Conservation (phyloP, 2,888 invertebrate species). For the Latrodectus hesperus region DNA sequence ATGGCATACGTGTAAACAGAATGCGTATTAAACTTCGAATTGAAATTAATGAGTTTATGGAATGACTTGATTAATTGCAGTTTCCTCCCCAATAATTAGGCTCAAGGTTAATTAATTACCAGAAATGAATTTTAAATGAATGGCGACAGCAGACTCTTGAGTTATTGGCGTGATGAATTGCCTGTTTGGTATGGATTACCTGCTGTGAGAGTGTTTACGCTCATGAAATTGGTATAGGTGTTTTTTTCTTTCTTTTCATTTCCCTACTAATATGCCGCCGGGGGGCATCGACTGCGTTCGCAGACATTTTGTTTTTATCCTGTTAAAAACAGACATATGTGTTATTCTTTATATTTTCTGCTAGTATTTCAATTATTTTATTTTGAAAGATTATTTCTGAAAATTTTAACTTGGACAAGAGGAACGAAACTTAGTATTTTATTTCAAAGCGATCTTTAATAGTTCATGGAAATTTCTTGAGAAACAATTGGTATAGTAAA, state of each 20-base stretch:
- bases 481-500: no score
- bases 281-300: no score
- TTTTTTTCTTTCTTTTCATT: not conserved
- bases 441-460: no score
- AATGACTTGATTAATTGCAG: conserved; percentile 47
- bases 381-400: no score
- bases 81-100: conserved; percentile 53
- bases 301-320: no score
- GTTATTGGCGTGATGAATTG: not conserved
- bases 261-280: not conserved
- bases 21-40: conserved; percentile 21
- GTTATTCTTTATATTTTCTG: no score
- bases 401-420: no score
- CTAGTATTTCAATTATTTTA: no score
- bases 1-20: conserved; percentile 3
- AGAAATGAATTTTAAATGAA: conserved; percentile 23
- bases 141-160: not conserved
- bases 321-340: no score
- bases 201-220: not conserved
- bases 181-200: no score
- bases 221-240: not conserved
- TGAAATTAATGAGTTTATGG: conserved; percentile 16
- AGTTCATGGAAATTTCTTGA: no score
- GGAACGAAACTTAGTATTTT: no score
- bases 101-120: conserved; percentile 67